Base-by-base conservation (phyloP, 2,888 invertebrate genomes). In the Plagodis dolabraria region DNA sequence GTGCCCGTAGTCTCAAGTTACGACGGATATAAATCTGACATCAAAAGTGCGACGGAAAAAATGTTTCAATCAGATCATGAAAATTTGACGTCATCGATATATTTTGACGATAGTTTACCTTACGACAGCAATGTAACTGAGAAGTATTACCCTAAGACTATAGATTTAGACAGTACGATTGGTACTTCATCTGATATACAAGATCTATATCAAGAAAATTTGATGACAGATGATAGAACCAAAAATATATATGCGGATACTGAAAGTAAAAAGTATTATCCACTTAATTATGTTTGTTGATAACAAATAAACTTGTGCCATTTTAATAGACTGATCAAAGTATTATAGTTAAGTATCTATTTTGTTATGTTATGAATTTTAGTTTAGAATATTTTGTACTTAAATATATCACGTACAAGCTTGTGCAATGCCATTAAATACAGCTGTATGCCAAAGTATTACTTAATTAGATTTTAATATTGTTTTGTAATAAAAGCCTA, bases 211-310 rank as follows among this genome's bases (percentile, higher is more conserved):
- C 71, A 74, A 49, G 73, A 75, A 7, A 77, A 68, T 57, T 67
- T 61, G 9, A 62, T 74, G 6, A 77, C 74, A 54, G 78, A 70
- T 54, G 77, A 69, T 33, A 62, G 70, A 9, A 5, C 42, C 33
- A 67, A 63, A 63, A 79, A 82, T 53, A 60, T 66, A 0, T 77
- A 76, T 33, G 65, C 60, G 5, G 83, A 80, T 9, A 51, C 74
- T 0, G 88, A 87, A 34, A 70, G 71, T 48, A 89, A 86, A 72
- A 90, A 89, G 57, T 87, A 81, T 77, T 89, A 78, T 56, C 79
- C 85, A 0, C 60, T 82, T 53, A 85, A 80, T 73, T 87, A 78
- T 71, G 80, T 86, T 72, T 89, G 88, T 85, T 91, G 80, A 83
- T 79, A 70, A 22, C 47, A 40, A 53, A 56, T 47, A 43, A 40